Conservation (phyloP, 2,113 vertebrate genomes). For the Gnathonemus echidnorhynchus region DNA sequence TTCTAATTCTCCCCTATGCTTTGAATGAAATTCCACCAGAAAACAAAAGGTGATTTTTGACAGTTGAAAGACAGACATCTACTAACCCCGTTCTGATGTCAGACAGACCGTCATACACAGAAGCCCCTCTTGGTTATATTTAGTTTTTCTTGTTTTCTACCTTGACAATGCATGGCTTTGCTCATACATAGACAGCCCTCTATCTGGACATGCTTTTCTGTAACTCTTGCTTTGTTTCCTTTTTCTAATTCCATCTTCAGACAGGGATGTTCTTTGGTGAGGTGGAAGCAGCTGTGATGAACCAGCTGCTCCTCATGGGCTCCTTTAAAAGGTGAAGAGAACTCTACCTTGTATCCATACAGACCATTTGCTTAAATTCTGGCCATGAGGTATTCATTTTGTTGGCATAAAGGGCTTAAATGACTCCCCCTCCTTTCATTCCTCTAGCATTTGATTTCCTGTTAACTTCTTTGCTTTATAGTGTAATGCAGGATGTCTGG, state of each 20-base stretch:
- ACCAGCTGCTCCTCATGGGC: constrained; percentile 91
- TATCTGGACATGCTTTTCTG: neutral
- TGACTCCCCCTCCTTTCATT: neutral
- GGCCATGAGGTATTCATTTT: neutral
- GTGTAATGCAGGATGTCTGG: neutral
- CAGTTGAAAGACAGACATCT: neutral
- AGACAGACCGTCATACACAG: neutral
- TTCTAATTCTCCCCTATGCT: neutral
- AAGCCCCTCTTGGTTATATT: neutral
- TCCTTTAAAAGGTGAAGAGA: constrained; percentile 88
- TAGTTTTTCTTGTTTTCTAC: neutral
- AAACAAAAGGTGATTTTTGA: neutral
- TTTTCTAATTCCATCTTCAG: constrained; percentile 44
- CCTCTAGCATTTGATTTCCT: neutral
- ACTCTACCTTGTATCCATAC: neutral
- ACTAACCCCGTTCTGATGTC: neutral
- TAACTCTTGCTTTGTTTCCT: neutral
- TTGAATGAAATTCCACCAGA: neutral
- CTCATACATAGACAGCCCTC: neutral
- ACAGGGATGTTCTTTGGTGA: constrained; percentile 94
- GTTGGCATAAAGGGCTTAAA: neutral
- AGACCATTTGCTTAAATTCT: neutral
- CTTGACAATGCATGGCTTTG: neutral
- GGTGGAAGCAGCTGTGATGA: constrained; percentile 94
- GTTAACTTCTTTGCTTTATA: neutral